A percentile compares a stretch with the other conserved stretches of the same genome.
Conservation (phyloP, 2,888 invertebrate genomes). For the Eupithecia tripunctaria region DNA sequence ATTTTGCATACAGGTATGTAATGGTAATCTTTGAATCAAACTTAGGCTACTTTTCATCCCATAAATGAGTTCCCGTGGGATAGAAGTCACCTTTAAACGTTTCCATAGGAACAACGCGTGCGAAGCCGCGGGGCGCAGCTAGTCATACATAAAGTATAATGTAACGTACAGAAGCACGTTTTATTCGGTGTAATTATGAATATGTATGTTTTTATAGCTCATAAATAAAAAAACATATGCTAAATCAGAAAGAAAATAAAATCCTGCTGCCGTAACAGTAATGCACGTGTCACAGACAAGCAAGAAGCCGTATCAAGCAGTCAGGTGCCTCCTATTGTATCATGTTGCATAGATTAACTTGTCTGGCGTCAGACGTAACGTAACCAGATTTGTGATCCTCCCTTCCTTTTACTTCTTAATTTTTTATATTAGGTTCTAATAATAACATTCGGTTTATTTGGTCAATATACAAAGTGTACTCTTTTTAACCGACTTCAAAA, state of each 20-base stretch:
- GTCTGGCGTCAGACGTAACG: slow-evolving; percentile 39
- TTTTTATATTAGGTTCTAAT: neutral
- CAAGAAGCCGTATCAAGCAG: slow-evolving; percentile 48
- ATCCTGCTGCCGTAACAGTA: slow-evolving; percentile 20
- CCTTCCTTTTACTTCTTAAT: slow-evolving; percentile 25
- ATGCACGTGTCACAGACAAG: slow-evolving; percentile 45
- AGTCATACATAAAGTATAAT: too few species aligned
- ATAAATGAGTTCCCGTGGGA: too few species aligned
- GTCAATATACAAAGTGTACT: neutral
- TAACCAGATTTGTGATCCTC: slow-evolving; percentile 45
- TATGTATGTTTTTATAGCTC: too few species aligned
- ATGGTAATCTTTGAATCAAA: too few species aligned
- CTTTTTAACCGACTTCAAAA: too few species aligned
- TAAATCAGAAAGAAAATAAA: neutral
- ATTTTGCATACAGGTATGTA: too few species aligned
- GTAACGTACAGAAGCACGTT: too few species aligned
- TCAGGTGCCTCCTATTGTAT: slow-evolving; percentile 37
- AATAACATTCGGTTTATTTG: neutral
- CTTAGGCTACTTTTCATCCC: too few species aligned
- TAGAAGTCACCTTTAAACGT: too few species aligned
- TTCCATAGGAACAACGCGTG: too few species aligned
- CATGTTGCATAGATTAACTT: slow-evolving; percentile 48
- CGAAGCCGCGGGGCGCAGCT: too few species aligned
- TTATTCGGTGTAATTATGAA: too few species aligned
- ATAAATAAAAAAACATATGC: neutral